Base-by-base conservation (phyloP, 2,888 invertebrate genomes). In the Acanthosepion esculentum region DNA sequence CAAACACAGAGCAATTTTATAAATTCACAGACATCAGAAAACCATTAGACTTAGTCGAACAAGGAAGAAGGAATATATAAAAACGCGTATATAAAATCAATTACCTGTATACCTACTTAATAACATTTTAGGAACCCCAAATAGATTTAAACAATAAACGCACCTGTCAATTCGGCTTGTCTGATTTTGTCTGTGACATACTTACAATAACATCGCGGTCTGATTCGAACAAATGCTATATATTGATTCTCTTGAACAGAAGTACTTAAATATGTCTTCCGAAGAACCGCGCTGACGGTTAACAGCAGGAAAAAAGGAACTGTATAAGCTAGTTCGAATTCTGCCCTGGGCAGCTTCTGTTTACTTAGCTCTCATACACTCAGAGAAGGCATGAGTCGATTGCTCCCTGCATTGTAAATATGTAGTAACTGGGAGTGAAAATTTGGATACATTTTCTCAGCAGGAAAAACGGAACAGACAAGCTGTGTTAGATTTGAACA, bases 91-190 rank as follows among this genome's bases (percentile, higher is more conserved):
- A 78, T 78, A 78, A 78, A 78, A 78, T 78, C 78, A 78, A 78
- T 78, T 78, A 78, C 78, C n/a, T 78, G 78, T 78, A 78, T 78
- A 78, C 78, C 78, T 78, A 78, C 78, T 78, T 78, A 78, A 78
- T 78, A 78, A 78, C 78, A 78, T 78, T 78, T n/a, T 33, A 78
- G 78, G 33, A 78, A n/a, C 78, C n/a, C 78, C 78, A 78, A 78
- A 78, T 78, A 78, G 78, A 78, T 78, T 78, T 78, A 78, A 78
- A 78, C 78, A 78, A 78, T 78, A 78, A 78, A 78, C 78, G 78
- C 78, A 78, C 78, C 78, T 78, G 78, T 78, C 78, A 78, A 78
- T 78, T 78, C 78, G 78, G 33, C 78, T 78, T 78, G 78, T 78
- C 78, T 78, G n/a, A 78, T 78, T 78, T 78, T 33, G 78, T 78